Conservation (phyloP, 2,797 vertebrate species). For the Parotocinclus haroldoi region DNA sequence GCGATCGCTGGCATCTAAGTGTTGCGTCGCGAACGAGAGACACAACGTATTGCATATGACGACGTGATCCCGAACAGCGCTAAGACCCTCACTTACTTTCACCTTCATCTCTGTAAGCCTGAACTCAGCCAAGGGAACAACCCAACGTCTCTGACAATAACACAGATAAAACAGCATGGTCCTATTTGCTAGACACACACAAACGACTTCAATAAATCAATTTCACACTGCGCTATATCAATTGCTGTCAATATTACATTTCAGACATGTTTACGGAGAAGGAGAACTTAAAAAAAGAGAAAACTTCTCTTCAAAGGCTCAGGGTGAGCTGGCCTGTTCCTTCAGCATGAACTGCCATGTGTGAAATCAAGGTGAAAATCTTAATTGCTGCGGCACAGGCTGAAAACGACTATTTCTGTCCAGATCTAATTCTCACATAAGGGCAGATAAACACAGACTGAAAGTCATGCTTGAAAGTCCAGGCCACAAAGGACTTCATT, state of each 20-base stretch:
- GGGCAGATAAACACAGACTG: slow-evolving; percentile 14
- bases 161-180: slow-evolving; percentile 12
- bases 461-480: not conserved
- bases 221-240: not conserved
- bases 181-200: slow-evolving; percentile 5
- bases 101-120: slow-evolving; percentile 1
- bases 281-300: not conserved
- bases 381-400: slow-evolving; percentile 22
- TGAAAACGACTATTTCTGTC: slow-evolving; percentile 24
- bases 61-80: too few relatives aligned
- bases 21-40: too few relatives aligned
- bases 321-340: not conserved
- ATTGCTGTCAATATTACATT: not conserved
- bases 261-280: not conserved
- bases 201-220: slow-evolving; percentile 15
- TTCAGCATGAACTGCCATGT: slow-evolving; percentile 9
- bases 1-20: too few relatives aligned
- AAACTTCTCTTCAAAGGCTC: not conserved
- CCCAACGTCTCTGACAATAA: slow-evolving; percentile 4
- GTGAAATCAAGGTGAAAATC: slow-evolving; percentile 23
- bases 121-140: slow-evolving; percentile 6
- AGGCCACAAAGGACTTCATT: not conserved
- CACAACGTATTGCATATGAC: too few relatives aligned
- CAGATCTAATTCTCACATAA: not conserved
- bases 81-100: too few relatives aligned